A percentile compares a stretch with the other conserved stretches of the same genome.
phyloP scores from a whole-genome alignment of 1,140 invertebrate genomes.

The Lordiphosa mommai region DNA sequence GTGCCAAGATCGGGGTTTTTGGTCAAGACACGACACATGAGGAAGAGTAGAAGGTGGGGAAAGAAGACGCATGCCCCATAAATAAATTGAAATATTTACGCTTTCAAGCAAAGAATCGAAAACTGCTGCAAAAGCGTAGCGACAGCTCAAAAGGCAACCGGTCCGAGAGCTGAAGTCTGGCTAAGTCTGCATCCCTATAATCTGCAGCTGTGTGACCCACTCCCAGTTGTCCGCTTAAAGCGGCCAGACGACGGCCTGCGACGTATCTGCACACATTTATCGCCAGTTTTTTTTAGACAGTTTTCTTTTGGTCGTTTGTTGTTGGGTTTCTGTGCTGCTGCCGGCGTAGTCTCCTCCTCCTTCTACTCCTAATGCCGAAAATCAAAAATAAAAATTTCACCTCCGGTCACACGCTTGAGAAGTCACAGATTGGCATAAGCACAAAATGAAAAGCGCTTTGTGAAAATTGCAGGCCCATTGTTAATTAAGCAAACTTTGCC shows the following conservation, averaged over 20 bases:
- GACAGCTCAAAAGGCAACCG: constrained; percentile 31
- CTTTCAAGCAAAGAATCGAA: constrained; percentile 51
- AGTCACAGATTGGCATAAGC: constrained; percentile 34
- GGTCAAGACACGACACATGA: constrained; percentile 60
- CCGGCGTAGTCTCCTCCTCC: constrained; percentile 12
- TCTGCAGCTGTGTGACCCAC: constrained; percentile 73
- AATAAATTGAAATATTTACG: constrained; percentile 75
- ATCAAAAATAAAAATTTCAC: constrained; percentile 67
- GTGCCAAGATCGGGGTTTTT: constrained; percentile 47
- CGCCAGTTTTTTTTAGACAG: constrained; percentile 43
- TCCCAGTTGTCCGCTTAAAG: constrained; percentile 73
- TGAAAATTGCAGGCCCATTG: constrained; percentile 27
- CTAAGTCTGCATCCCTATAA: constrained; percentile 61
- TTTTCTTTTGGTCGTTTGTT: constrained; percentile 18
- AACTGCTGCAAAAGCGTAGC: constrained; percentile 19
- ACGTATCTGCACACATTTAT: constrained; percentile 68
- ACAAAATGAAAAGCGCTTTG: constrained; percentile 34
- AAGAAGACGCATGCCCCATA: constrained; percentile 64
- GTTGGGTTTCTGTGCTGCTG: constrained; percentile 11
- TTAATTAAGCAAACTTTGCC: constrained; percentile 42
- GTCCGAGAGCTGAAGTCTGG: constrained; percentile 34
- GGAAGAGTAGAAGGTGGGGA: constrained; percentile 26
- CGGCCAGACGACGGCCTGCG: constrained; percentile 48
- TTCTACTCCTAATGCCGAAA: constrained; percentile 39
- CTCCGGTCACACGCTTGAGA: constrained; percentile 71